Base-by-base conservation (phyloP, 2,888 invertebrate genomes). In the Ptilodon capucinus region DNA sequence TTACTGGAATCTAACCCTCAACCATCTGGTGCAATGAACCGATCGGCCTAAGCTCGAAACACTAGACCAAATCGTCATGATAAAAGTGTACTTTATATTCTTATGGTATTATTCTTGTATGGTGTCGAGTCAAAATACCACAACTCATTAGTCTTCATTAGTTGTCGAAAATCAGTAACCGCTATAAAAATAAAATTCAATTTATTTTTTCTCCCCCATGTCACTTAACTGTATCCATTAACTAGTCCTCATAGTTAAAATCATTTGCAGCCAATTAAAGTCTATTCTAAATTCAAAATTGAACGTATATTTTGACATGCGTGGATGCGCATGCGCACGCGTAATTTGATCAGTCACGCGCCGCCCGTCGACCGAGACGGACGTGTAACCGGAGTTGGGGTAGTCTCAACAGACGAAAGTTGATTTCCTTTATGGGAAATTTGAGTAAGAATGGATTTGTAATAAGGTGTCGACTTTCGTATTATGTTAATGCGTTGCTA, bases 271-370 rank as follows among this genome's bases (percentile, higher is more conserved):
- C 7, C 17, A 35, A 11, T 17, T 16, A 17, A 35, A 34, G 11
- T 23, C 18, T 11, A 11, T 34, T 40, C 23, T 17, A 13, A 14
- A 34, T 28, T 30, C 18, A 38, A 23, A 32, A 34, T 36, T 36
- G 6, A 40, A 41, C 34, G 25, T 35, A 41, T 30, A 25, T 40
- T 3, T 6, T 0, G 9, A 19, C 38, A 38, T 13, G 38, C 19
- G 13, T 19, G 17, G 49, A 42, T 45, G 62, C 64, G 69, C 66
- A 54, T 63, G 68, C 66, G 56, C 63, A 61, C 52, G 61, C 53
- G 84, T 74, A 84, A 86, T 62, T 55, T 58, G 77, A 86, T 79
- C 82, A 84, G 57, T 75, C 71, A 71, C 44, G 59, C 57, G 49
- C 62, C 64, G 76, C 55, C 71, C 74, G 74, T 66, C 69, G 71